Evolutionary conservation across 2,888 invertebrate species (phyloP), one percentile per base, ranked within the genome.

Genomic region (Nasonovia ribisnigri): DNA sequence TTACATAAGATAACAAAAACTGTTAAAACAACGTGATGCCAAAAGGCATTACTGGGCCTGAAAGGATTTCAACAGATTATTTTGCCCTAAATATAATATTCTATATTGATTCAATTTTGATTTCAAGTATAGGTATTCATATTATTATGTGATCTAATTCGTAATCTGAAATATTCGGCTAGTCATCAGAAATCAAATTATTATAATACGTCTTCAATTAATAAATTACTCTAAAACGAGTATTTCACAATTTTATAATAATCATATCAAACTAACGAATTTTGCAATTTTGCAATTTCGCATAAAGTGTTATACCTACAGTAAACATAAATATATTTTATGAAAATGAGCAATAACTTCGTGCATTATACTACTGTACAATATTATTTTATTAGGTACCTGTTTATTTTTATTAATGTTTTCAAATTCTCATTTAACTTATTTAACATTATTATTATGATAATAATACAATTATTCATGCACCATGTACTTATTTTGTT

Each of bases 381-480:
- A n/a, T 11, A 84, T 29, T 26, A 86, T 46, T 29, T 86, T 46
- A 42, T 57, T 57, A 54, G 20, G 46, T 11, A 46, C 51, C 51
- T n/a, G 51, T 54, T 88, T 57, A 16, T 13, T 57, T 57, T 43
- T 88, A 20, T 54, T 88, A 36, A 36, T 60, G 16, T 16, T 46
- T 13, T 86, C 26, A 43, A 86, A 86, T 86, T 13, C 16, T 46
- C 42, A 5, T 43, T 8, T 2, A 13, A 48, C 20, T 67, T 42
- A 48, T 84, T 36, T 90, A 51, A 26, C 77, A 42, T 90, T 48
- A 90, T 67, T 90, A 48, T 26, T n/a, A 91, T 43, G 43, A 42
- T 84, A n/a, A 54, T 84, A n/a, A 43, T 54, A 54, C 43, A 54
- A 43, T 91, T 54, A 43, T 54, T 67, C 51, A 36, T 51, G 77